Conservation (phyloP, 2,797 vertebrate species). For the Hirundo rustica region DNA sequence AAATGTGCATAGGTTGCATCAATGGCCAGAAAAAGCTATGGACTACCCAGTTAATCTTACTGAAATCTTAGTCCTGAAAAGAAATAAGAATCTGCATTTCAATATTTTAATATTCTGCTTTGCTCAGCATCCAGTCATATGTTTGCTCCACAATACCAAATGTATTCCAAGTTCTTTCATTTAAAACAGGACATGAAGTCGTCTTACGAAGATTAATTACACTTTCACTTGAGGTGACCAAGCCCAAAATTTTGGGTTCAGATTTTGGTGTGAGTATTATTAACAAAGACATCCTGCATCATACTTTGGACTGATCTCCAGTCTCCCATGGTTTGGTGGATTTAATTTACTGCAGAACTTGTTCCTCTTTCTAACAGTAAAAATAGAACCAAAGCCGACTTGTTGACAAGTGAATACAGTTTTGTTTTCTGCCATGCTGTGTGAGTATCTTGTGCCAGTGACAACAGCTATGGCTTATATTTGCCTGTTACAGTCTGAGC, state of each 20-base stretch:
- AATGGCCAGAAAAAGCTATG: not conserved
- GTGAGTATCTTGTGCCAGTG: conserved; percentile 3
- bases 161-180: not conserved
- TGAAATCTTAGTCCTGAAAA: not conserved
- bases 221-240: not conserved
- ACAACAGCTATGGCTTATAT: not conserved
- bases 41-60: not conserved
- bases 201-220: not conserved
- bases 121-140: not conserved
- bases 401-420: conserved; percentile 13
- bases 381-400: not conserved
- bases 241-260: not conserved
- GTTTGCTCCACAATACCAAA: not conserved
- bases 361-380: not conserved
- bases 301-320: not conserved
- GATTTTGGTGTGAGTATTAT: not conserved
- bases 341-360: conserved; percentile 30
- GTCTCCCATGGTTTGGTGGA: not conserved
- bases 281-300: not conserved
- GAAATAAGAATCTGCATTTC: not conserved
- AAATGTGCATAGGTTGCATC: not conserved
- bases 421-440: conserved; percentile 4
- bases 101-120: not conserved
- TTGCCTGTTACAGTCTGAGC: conserved; percentile 20
- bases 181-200: not conserved